Percentiles rank a stretch among this genome's conserved stretches.
Conservation (phyloP, 2,113 vertebrate genomes). For the Phyllopteryx taeniolatus region DNA sequence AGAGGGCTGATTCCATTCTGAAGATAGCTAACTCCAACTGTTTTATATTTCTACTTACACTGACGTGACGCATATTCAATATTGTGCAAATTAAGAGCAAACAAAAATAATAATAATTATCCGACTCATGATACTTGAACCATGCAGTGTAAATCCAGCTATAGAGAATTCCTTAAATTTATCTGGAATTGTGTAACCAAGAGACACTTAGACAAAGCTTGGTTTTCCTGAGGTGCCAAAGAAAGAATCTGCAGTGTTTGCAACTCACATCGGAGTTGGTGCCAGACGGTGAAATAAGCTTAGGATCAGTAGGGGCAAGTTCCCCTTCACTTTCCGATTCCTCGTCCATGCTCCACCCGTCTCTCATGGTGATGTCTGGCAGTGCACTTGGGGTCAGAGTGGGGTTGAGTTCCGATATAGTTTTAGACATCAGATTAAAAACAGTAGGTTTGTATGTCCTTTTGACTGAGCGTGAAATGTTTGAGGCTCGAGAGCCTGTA, state of each 20-base stretch:
- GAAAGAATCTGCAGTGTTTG: neutral
- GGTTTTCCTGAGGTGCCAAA: neutral
- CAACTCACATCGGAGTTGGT: conserved; percentile 72
- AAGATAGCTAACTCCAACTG: too few species aligned
- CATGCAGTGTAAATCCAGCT: neutral
- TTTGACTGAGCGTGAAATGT: conserved; percentile 43
- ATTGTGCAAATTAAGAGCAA: too few species aligned
- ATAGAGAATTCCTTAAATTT: neutral
- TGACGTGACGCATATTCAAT: too few species aligned
- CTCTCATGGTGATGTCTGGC: conserved; percentile 68
- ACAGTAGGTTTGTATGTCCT: conserved; percentile 62
- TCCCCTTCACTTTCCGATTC: conserved; percentile 71
- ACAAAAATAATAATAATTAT: too few species aligned
- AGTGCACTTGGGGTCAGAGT: conserved; percentile 64
- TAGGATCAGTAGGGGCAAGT: conserved; percentile 53
- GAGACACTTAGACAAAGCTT: neutral
- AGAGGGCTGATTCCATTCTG: too few species aligned
- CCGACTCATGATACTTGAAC: neutral
- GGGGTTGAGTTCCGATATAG: conserved; percentile 65
- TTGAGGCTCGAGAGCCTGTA: conserved; percentile 26
- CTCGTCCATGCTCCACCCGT: conserved; percentile 69
- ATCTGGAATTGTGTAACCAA: neutral
- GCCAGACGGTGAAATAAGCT: conserved; percentile 61
- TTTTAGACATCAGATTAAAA: conserved; percentile 71
- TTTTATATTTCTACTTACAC: too few species aligned